phyloP scores from a whole-genome alignment of 2,888 invertebrate species.

The Ormyrus thymus region DNA sequence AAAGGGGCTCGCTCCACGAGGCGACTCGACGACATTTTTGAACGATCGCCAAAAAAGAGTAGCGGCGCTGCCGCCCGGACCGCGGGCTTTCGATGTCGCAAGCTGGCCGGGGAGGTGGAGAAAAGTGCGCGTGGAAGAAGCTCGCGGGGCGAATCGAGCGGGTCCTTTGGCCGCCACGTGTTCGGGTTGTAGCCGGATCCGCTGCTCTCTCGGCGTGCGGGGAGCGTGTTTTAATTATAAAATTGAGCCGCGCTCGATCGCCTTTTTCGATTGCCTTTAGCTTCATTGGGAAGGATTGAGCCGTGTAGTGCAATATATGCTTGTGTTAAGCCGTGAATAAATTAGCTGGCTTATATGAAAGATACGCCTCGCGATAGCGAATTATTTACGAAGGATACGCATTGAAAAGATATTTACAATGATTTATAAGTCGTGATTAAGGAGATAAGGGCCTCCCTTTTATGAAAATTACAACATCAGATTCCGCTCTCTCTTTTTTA shows the following conservation, averaged over 20 bases:
- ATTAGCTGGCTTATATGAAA: no score
- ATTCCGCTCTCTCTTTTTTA: no score
- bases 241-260: background rate
- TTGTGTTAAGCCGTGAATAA: no score
- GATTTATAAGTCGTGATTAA: background rate
- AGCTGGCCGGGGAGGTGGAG: background rate
- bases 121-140: background rate
- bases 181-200: background rate
- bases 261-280: no score
- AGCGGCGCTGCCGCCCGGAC: background rate
- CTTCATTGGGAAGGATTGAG: no score
- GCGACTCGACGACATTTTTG: slow-evolving; percentile 28
- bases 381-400: no score
- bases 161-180: background rate
- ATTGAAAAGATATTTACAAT: no score
- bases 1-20: background rate
- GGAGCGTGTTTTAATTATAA: background rate
- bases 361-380: no score
- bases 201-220: background rate
- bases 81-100: slow-evolving; percentile 25
- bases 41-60: slow-evolving; percentile 48
- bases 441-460: no score
- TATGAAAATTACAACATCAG: no score
- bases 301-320: no score
- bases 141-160: background rate